phyloP scores from a whole-genome alignment of 2,797 vertebrate species.

The Borostomias antarcticus region DNA sequence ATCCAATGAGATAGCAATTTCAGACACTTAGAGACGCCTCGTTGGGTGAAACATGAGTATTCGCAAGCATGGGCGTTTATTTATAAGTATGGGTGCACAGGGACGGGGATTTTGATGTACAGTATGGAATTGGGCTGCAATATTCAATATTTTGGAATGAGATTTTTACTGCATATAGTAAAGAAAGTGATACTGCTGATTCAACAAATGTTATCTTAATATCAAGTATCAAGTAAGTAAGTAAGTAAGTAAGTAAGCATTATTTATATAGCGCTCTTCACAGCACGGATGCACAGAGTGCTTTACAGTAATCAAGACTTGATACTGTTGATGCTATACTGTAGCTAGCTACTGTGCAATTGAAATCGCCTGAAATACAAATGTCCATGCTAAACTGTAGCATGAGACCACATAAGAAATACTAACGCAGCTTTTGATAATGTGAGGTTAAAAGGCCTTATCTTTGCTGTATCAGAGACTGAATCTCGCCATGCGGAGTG shows the following conservation, averaged over 20 bases:
- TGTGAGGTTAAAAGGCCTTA: too few relatives aligned
- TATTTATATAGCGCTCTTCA: too few relatives aligned
- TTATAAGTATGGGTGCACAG: conserved; percentile 31
- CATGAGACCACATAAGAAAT: neutral
- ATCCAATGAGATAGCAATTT: conserved; percentile 14
- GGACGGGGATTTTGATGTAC: conserved; percentile 43
- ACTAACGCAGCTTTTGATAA: neutral
- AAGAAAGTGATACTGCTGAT: conserved; percentile 37
- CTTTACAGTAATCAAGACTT: neutral
- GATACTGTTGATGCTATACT: neutral
- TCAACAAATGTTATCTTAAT: conserved; percentile 47
- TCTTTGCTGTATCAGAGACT: too few relatives aligned
- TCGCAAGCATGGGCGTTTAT: conserved; percentile 22
- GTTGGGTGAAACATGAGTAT: conserved; percentile 28
- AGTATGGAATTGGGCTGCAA: conserved; percentile 40
- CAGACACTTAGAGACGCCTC: conserved; percentile 7
- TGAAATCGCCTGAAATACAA: neutral
- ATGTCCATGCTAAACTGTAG: neutral
- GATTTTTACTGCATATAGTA: conserved; percentile 38
- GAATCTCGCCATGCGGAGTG: neutral
- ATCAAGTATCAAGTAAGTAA: neutral
- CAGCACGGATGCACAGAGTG: too few relatives aligned
- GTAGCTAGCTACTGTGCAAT: neutral
- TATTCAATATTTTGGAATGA: conserved; percentile 44
- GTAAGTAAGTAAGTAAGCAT: too few relatives aligned